These are phyloP conservation scores for Paratrypauchen microcephalus DNA, from an alignment of 2,797 vertebrate species.

Conservation along the genomic window DNA sequence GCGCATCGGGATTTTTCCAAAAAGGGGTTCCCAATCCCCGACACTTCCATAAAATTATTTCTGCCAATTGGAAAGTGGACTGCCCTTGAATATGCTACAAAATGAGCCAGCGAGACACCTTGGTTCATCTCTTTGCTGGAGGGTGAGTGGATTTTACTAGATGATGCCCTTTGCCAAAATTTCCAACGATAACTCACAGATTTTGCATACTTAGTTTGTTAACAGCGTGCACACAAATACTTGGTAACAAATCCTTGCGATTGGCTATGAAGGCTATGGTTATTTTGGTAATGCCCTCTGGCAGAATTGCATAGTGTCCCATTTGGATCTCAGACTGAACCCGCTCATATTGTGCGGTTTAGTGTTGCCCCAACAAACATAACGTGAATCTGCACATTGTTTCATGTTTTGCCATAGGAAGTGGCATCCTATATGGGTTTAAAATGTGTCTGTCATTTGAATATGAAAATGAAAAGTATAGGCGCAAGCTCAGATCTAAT, in stretches of 20 bases:
- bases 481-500: too few relatives aligned
- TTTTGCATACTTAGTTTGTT: not conserved
- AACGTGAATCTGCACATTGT: too few relatives aligned
- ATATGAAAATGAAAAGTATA: too few relatives aligned
- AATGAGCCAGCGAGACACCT: conserved; percentile 96
- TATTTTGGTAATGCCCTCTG: not conserved
- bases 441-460: too few relatives aligned
- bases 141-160: conserved; percentile 79
- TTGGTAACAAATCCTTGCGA: too few relatives aligned
- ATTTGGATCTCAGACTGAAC: not conserved
- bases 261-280: not conserved
- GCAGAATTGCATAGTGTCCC: too few relatives aligned
- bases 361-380: too few relatives aligned
- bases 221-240: not conserved
- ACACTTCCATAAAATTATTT: conserved; percentile 14
- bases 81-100: conserved; percentile 86
- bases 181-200: not conserved
- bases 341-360: too few relatives aligned
- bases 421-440: too few relatives aligned
- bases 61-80: conserved; percentile 58
- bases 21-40: conserved; percentile 22
- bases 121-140: conserved; percentile 97
- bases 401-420: too few relatives aligned
- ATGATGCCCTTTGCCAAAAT: conserved; percentile 16
- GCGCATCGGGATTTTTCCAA: conserved; percentile 10